Conservation (phyloP, 2,888 invertebrate species). For the Mythimna ferrago region DNA sequence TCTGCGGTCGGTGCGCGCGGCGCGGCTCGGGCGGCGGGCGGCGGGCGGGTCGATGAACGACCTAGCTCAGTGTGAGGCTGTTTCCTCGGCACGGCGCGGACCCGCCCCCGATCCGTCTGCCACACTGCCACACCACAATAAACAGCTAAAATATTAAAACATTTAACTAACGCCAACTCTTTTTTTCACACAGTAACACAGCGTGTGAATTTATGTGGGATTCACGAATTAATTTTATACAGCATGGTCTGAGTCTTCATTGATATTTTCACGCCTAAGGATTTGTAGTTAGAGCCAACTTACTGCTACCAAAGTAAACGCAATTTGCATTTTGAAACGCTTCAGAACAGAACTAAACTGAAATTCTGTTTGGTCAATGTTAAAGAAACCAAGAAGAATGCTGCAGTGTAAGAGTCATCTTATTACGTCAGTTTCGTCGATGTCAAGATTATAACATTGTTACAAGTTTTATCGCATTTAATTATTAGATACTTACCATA, state of each 20-base stretch:
- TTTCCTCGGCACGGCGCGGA: conserved; percentile 67
- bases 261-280: conserved; percentile 2
- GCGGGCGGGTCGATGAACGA: conserved; percentile 87
- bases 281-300: neutral
- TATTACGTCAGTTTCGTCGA: conserved; percentile 38
- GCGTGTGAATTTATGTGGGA: neutral
- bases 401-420: conserved; percentile 20
- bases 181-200: conserved; percentile 9
- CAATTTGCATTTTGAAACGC: neutral
- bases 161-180: conserved; percentile 17
- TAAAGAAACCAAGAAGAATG: conserved; percentile 1
- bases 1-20: conserved; percentile 75
- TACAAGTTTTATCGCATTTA: conserved; percentile 24
- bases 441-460: conserved; percentile 33
- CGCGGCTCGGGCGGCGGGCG: conserved; percentile 53
- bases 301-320: neutral
- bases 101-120: conserved; percentile 68
- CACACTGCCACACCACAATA: conserved; percentile 59
- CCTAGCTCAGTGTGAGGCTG: conserved; percentile 83
- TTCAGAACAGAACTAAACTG: neutral
- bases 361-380: conserved; percentile 1
- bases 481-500: conserved; percentile 34
- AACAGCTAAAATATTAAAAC: conserved; percentile 55
- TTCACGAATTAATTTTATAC: conserved; percentile 18
- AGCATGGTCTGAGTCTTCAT: neutral